Conservation (phyloP, 2,797 vertebrate species). For the Hylomyscus alleni region DNA sequence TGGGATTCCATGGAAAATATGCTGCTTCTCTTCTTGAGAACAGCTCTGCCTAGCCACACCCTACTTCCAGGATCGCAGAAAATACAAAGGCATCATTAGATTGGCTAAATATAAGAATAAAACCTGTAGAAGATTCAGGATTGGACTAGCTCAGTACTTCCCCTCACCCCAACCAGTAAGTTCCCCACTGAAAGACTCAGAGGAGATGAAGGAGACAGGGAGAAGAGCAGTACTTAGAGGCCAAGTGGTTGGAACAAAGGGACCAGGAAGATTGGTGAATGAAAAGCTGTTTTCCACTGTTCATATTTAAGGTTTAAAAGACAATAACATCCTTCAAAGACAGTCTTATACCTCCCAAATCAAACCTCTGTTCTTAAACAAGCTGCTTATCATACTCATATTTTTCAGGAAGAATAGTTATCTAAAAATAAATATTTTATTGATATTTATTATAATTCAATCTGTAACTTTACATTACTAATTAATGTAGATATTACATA, state of each 20-base stretch:
- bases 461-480: background rate
- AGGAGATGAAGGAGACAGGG: background rate
- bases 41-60: background rate
- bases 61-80: background rate
- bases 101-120: background rate
- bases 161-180: background rate
- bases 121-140: background rate
- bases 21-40: background rate
- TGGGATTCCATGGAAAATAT: background rate
- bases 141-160: background rate
- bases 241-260: background rate
- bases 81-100: background rate
- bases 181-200: background rate
- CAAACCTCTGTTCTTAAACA: background rate
- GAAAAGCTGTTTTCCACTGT: fast-evolving
- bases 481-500: background rate
- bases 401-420: background rate
- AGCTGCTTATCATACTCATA: background rate
- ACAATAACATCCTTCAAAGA: background rate
- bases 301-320: background rate
- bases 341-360: background rate
- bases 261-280: fast-evolving
- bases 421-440: background rate
- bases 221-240: background rate
- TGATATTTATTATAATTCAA: background rate